A percentile compares a stretch with the other conserved stretches of the same genome.
Evolutionary conservation across 2,888 invertebrate species (phyloP).

Genomic region (Volucella inflata): DNA sequence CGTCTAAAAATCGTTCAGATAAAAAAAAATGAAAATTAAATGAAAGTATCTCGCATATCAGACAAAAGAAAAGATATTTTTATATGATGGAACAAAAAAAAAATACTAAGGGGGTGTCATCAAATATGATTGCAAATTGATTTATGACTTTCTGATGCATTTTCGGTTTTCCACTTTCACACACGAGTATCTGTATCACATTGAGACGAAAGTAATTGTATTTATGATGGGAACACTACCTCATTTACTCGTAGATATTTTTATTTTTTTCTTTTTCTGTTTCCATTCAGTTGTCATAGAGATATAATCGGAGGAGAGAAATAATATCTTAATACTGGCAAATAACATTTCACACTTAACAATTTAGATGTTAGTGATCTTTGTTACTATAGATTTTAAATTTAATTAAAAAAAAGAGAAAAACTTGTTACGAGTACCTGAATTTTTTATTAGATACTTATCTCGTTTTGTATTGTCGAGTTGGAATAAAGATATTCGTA

Average conservation of each 20-base stretch:
- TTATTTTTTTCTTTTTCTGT: constrained; percentile 23
- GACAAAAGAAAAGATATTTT: neutral
- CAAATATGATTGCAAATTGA: constrained; percentile 73
- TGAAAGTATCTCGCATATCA: constrained; percentile 51
- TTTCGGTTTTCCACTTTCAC: constrained; percentile 1
- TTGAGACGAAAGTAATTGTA: neutral
- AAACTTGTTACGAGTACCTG: constrained; percentile 38
- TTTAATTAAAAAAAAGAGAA: constrained; percentile 29
- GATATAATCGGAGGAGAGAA: constrained; percentile 13
- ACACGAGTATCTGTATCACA: neutral
- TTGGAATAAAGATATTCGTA: constrained; percentile 35
- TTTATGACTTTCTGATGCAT: constrained; percentile 69
- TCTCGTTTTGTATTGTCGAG: constrained; percentile 20
- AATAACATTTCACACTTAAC: constrained; percentile 31
- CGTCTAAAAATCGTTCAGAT: constrained; percentile 28
- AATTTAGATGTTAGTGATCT: neutral
- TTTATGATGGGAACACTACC: constrained; percentile 36
- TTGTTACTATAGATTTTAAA: constrained; percentile 25
- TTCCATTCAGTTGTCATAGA: constrained; percentile 33
- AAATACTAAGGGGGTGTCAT: constrained; percentile 67
- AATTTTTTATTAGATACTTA: constrained; percentile 34
- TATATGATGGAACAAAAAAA: neutral
- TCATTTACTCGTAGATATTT: constrained; percentile 28
- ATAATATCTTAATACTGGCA: constrained; percentile 45
- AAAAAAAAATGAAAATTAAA: constrained; percentile 43